These are phyloP conservation scores for Lerista edwardsae DNA, from an alignment of 2,797 vertebrate genomes.

Conservation along the genomic window DNA sequence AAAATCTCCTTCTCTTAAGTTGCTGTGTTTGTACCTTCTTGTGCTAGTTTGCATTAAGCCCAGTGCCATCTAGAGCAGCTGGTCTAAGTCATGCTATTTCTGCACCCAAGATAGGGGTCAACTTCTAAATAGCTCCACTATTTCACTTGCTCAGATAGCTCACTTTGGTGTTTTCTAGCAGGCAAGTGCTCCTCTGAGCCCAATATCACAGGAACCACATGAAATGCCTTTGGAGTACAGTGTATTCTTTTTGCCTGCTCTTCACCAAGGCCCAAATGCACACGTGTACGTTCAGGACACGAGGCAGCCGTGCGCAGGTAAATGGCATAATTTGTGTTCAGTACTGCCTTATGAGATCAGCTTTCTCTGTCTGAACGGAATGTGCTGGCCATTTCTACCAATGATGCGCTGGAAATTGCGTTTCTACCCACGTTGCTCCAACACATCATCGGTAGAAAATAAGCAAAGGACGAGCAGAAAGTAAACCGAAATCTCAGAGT, in stretches of 20 bases:
- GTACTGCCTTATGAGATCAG: neutral
- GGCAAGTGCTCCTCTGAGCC: neutral
- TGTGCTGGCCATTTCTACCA: neutral
- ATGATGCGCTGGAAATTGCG: no score
- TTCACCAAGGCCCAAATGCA: no score
- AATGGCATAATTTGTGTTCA: neutral
- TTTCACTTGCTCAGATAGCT: neutral
- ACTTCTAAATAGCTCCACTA: slow-evolving; percentile 1
- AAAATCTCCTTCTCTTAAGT: no score
- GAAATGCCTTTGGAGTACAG: neutral
- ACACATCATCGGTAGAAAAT: no score
- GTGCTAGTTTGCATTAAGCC: neutral
- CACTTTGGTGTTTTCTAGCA: neutral
- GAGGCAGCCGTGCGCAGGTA: neutral
- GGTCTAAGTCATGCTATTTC: neutral
- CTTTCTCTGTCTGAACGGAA: neutral
- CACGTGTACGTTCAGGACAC: neutral
- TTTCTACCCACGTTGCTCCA: no score
- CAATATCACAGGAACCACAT: neutral
- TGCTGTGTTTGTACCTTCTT: neutral
- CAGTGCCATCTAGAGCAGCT: neutral
- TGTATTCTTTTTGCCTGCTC: neutral
- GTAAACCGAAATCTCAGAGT: neutral
- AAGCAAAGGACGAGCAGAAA: neutral
- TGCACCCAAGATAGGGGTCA: neutral